Evolutionary conservation across 2,797 vertebrate genomes (phyloP).

Genomic region (Sebastes minor): DNA sequence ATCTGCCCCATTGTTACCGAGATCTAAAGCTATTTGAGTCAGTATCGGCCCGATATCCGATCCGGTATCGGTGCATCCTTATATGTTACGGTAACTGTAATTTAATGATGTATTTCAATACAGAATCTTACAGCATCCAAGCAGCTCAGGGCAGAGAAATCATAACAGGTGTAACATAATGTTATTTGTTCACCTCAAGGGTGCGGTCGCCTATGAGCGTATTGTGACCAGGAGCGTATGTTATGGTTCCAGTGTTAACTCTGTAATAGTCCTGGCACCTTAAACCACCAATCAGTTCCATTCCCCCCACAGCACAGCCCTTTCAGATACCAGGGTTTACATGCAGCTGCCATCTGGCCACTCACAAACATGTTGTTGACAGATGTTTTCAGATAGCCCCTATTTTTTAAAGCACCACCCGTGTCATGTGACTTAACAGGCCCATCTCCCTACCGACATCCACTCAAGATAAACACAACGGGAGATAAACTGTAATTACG

Average conservation of each 20-base stretch:
- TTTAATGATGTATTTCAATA: background rate
- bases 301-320: background rate
- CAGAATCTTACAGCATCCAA: background rate
- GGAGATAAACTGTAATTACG: background rate
- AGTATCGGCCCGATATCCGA: too few relatives aligned
- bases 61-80: too few relatives aligned
- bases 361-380: background rate
- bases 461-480: background rate
- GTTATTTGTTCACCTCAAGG: background rate
- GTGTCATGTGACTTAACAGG: background rate
- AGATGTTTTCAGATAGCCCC: background rate
- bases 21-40: too few relatives aligned
- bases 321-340: background rate
- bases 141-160: background rate
- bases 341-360: background rate
- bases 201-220: background rate
- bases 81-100: background rate
- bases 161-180: background rate
- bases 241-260: background rate
- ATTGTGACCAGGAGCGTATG: background rate
- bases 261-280: background rate
- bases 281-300: background rate
- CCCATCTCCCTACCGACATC: background rate
- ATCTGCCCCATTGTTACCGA: too few relatives aligned
- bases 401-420: background rate